Conservation (phyloP, 2,797 vertebrate species). For the Parambassis ranga region DNA sequence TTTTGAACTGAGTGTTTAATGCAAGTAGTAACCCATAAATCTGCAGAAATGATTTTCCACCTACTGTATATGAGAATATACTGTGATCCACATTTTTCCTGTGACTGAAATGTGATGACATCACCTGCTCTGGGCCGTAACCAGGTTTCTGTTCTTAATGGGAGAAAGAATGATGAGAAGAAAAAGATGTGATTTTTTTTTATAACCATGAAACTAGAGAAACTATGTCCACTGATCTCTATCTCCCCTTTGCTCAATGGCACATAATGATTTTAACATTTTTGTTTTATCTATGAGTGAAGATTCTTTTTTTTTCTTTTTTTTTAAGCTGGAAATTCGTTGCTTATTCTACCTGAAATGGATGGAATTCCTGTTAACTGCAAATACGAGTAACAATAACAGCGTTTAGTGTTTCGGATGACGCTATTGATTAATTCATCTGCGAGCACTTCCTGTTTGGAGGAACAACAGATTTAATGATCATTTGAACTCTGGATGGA, state of each 20-base stretch:
- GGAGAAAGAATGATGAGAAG: slow-evolving; percentile 31
- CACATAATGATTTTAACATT: slow-evolving; percentile 72
- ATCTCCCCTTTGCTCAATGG: slow-evolving; percentile 48
- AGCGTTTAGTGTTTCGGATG: slow-evolving; percentile 37
- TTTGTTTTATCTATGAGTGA: slow-evolving; percentile 41
- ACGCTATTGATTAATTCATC: slow-evolving; percentile 50
- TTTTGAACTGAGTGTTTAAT: slow-evolving; percentile 53
- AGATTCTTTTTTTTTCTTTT: slow-evolving; percentile 27
- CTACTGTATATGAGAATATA: slow-evolving; percentile 70
- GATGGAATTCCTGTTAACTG: slow-evolving; percentile 42
- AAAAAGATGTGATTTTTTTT: slow-evolving; percentile 48
- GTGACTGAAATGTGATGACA: slow-evolving; percentile 48
- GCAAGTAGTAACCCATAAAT: slow-evolving; percentile 38
- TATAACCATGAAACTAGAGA: slow-evolving; percentile 32
- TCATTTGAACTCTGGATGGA: slow-evolving; percentile 28
- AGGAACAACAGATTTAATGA: slow-evolving; percentile 7
- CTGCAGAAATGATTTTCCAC: slow-evolving; percentile 8
- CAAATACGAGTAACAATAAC: slow-evolving; percentile 42
- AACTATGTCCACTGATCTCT: slow-evolving; percentile 47
- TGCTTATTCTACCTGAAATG: slow-evolving; percentile 43
- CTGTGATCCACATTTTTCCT: slow-evolving; percentile 57
- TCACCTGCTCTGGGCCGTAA: slow-evolving; percentile 40
- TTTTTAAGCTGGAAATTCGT: slow-evolving; percentile 62
- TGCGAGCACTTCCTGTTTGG: slow-evolving; percentile 2
- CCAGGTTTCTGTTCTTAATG: slow-evolving; percentile 33